A percentile compares a stretch with the other conserved stretches of the same genome.
phyloP scores from a whole-genome alignment of 2,888 invertebrate genomes.

The Microdon myrmicae region DNA sequence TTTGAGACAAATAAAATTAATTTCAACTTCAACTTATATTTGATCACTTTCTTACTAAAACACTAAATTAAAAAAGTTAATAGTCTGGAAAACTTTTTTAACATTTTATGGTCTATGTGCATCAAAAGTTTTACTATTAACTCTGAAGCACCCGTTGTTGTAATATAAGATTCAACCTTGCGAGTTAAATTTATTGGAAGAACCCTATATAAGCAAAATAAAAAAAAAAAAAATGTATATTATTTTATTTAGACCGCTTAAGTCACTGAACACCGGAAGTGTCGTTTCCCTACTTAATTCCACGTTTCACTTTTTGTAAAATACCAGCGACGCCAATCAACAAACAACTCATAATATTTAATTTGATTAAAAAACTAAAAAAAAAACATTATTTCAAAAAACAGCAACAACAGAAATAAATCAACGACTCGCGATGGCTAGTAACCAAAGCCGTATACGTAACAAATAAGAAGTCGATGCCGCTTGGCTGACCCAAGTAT shows the following conservation, averaged over 20 bases:
- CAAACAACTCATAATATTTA: conserved; percentile 21
- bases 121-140: conserved; percentile 65
- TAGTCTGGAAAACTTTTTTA: conserved; percentile 61
- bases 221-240: conserved; percentile 1
- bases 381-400: conserved; percentile 10
- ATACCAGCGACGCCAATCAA: conserved; percentile 1
- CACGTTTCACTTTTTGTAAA: not conserved
- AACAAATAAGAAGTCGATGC: conserved; percentile 21
- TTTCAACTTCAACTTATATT: not conserved
- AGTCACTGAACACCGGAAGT: too few species aligned
- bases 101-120: conserved; percentile 65
- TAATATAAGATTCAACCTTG: conserved; percentile 45
- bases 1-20: too few species aligned
- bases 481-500: too few species aligned
- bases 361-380: conserved; percentile 21
- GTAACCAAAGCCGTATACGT: not conserved
- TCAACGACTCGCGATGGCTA: too few species aligned
- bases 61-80: conserved; percentile 59
- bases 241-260: not conserved
- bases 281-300: too few species aligned
- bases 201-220: conserved; percentile 25
- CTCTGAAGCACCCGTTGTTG: conserved; percentile 66
- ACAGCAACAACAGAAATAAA: conserved; percentile 16
- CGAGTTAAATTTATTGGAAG: not conserved
- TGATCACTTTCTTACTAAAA: conserved; percentile 2